Base-by-base conservation (phyloP, 2,888 invertebrate genomes). In the Folsomia manolachei region DNA sequence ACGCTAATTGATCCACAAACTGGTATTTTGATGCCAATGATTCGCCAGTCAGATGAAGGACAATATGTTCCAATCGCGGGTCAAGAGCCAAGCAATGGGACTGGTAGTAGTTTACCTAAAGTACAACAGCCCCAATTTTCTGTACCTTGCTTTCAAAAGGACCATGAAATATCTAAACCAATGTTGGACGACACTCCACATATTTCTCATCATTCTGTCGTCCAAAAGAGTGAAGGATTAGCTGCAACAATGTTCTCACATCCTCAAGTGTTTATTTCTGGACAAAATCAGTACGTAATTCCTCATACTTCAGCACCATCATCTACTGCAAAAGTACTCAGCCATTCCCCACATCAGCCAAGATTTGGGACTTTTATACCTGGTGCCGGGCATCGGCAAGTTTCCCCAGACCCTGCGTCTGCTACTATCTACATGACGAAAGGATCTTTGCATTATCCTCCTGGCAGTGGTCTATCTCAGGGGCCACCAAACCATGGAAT, bases 1-100 rank as follows among this genome's bases (percentile, higher is more conserved):
- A 88, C 88, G 1, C 82, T 91, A 21, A 90, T 91, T 61, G 91
- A 91, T 84, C 90, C 91, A 0, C 90, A 90, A 0, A 91, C 91
- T 0, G 91, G 91, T 1, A 85, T 90, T 79, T 84, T 91, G 39
- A 89, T 88, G 71, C 89, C 89, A 0, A 88, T 90, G 88, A 88
- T 90, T 87, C 86, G 88, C 81, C 90, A 90, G 80, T 89, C 88
- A 64, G 90, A 90, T 81, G 91, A 90, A 82, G 89, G 89, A 14
- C 87, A 88, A 79, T 89, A 89, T 82, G 87, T 89, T 71, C 89
- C 89, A 1, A 85, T 89, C 0, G 1, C 60, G 11, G 70, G 66
- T 9, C 72, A 77, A 52, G 27, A 56, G 21, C 7, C 56, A 18
- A 9, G 7, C 4, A 39, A 39, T 14, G 7, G 4, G 4, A 14